Conservation (phyloP, 2,113 vertebrate genomes). For the Bujurquina vittata region DNA sequence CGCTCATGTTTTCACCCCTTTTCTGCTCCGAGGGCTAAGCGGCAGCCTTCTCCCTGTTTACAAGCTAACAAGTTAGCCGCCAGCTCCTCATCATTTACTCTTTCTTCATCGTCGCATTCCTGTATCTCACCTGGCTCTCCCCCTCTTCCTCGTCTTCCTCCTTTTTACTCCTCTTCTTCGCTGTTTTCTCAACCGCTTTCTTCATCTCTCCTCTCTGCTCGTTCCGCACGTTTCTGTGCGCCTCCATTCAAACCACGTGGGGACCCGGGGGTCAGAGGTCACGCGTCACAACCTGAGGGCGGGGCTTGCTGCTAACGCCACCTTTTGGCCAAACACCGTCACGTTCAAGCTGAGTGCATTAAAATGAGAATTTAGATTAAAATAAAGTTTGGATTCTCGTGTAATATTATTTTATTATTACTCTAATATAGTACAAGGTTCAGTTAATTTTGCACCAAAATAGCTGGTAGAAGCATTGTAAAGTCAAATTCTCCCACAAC, state of each 20-base stretch:
- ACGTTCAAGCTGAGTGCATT: no score
- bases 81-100: background rate
- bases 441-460: no score
- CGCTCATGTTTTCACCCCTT: background rate
- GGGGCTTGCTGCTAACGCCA: background rate
- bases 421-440: no score
- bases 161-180: constrained; percentile 58
- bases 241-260: constrained; percentile 66
- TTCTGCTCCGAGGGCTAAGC: background rate
- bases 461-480: no score
- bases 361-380: no score
- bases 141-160: constrained; percentile 38
- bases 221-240: constrained; percentile 13
- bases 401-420: no score
- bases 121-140: constrained; percentile 31
- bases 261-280: constrained; percentile 3
- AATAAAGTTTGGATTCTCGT: no score
- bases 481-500: no score
- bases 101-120: background rate
- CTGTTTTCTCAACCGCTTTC: constrained; percentile 45
- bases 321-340: no score
- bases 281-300: background rate
- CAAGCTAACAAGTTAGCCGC: background rate
- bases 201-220: constrained; percentile 25
- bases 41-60: background rate